Base-by-base conservation (phyloP, 2,888 invertebrate genomes). In the Entomobrya multifasciata region DNA sequence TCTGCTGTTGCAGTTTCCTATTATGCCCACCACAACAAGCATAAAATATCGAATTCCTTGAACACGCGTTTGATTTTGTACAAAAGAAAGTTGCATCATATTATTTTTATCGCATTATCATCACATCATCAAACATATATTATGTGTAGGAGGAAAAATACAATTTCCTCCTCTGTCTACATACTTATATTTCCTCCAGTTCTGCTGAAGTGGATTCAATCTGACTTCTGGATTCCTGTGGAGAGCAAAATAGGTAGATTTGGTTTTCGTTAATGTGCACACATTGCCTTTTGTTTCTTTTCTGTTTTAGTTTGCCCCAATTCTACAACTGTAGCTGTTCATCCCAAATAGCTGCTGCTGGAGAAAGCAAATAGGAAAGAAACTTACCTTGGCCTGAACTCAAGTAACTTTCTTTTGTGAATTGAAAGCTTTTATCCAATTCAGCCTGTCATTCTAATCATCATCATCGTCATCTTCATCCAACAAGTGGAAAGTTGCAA, bases 231-330 rank as follows among this genome's bases (percentile, higher is more conserved):
- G 10, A 15, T 8, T 30, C 57, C 30, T 5, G n/a, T 5, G 25
- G 27, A n/a, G n/a, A 30, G 30, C 27, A 36, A n/a, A 27, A 15
- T 30, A 20, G 17, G n/a, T n/a, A n/a, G 36, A 62, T 62, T 62
- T 36, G 62, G 30, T 62, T 62, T 57, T 62, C 22, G 36, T 11
- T 20, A n/a, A 62, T 62, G 27, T 62, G 57, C 4, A n/a, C n/a
- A n/a, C n/a, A 30, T 27, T 60, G 11, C 60, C 27, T n/a, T n/a
- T 30, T 62, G n/a, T 62, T 25, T 62, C 15, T 62, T n/a, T 62
- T 11, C 27, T 62, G 62, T 62, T 62, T 62, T 62, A 62, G 62
- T 36, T 62, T 62, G 62, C 62, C 62, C 62, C 62, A 15, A n/a
- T n/a, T n/a, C n/a, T n/a, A n/a, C n/a, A n/a, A n/a, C n/a, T n/a